A percentile compares a stretch with the other conserved stretches of the same genome.
phyloP scores from a whole-genome alignment of 1,140 invertebrate species.

The Vanessa tameamea region DNA sequence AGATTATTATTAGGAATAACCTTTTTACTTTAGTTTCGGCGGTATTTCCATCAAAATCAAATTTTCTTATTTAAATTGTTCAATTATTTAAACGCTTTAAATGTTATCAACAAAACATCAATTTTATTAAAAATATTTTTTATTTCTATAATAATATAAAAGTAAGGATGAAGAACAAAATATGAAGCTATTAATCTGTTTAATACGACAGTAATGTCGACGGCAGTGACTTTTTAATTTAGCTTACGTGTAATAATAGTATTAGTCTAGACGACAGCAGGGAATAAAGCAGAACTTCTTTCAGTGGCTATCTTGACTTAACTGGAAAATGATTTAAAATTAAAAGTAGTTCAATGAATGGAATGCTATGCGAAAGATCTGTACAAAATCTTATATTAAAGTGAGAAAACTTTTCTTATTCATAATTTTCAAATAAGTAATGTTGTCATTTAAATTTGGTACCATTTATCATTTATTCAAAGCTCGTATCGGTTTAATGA shows the following conservation, averaged over 20 bases:
- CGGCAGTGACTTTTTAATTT: constrained; percentile 4
- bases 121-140: too few species aligned
- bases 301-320: neutral
- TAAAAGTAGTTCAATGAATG: neutral
- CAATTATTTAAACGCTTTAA: too few species aligned
- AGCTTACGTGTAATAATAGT: constrained; percentile 1
- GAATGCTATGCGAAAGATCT: neutral
- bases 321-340: neutral
- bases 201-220: constrained; percentile 3
- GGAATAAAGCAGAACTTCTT: neutral
- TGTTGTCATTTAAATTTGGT: too few species aligned
- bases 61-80: neutral
- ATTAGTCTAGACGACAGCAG: neutral
- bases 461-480: too few species aligned
- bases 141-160: neutral
- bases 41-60: too few species aligned
- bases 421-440: neutral
- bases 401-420: neutral
- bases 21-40: too few species aligned
- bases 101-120: neutral
- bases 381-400: neutral
- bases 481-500: too few species aligned
- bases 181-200: constrained; percentile 4
- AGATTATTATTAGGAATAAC: too few species aligned
- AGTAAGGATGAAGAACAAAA: neutral